Conservation (phyloP, 2,113 vertebrate genomes). For the Ophiodon elongatus region DNA sequence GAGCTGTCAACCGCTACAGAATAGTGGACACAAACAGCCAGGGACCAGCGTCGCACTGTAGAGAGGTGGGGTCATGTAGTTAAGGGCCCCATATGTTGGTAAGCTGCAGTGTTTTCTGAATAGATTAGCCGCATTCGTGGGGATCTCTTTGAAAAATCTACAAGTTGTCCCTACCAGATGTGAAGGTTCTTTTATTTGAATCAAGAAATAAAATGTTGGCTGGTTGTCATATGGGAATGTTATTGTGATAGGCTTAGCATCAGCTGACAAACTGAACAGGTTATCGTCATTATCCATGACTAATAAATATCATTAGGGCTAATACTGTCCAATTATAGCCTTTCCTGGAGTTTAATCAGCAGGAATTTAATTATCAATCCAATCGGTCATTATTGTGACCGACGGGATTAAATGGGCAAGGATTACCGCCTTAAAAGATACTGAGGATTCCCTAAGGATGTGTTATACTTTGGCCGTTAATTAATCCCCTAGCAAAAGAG, state of each 20-base stretch:
- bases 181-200: neutral
- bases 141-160: neutral
- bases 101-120: neutral
- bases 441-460: constrained; percentile 23
- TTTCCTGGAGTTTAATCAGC: constrained; percentile 39
- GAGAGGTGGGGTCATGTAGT: neutral
- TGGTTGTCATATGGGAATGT: neutral
- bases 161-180: neutral
- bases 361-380: constrained; percentile 49
- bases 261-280: constrained; percentile 15
- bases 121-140: neutral
- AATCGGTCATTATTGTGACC: neutral
- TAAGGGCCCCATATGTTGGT: neutral
- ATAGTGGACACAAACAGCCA: constrained; percentile 91
- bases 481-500: constrained; percentile 31
- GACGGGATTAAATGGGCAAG: constrained; percentile 12
- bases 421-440: constrained; percentile 50
- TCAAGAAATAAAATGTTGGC: neutral
- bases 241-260: neutral
- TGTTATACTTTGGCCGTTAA: constrained; percentile 14
- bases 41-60: constrained; percentile 78
- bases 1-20: constrained; percentile 94
- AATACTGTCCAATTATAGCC: constrained; percentile 33
- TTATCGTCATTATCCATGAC: constrained; percentile 6
- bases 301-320: constrained; percentile 38